These are phyloP conservation scores for Zoroaster sp. DNA, from an alignment of 53 echinoderm and acorn worm species.

Conservation along the genomic window DNA sequence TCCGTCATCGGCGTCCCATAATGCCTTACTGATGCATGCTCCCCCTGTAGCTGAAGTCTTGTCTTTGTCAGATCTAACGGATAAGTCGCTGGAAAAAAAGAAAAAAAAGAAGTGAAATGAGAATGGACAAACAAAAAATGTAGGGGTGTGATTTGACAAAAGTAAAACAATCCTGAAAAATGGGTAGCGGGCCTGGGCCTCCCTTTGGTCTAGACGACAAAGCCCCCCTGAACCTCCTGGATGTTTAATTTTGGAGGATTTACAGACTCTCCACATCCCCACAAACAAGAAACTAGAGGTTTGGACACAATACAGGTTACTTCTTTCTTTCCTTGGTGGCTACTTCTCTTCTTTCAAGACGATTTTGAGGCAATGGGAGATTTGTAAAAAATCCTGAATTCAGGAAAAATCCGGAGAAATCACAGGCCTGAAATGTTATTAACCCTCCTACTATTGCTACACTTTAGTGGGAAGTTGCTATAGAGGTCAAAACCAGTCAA, in stretches of 20 bases:
- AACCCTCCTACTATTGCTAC: too few relatives aligned
- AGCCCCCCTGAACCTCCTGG: background rate
- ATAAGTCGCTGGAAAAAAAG: slow-evolving; percentile 73
- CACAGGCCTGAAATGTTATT: too few relatives aligned
- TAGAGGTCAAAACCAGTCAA: too few relatives aligned
- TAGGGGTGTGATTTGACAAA: background rate
- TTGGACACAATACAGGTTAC: too few relatives aligned
- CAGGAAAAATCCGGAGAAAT: too few relatives aligned
- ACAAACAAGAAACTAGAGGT: too few relatives aligned
- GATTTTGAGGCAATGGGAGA: too few relatives aligned
- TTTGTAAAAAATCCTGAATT: too few relatives aligned
- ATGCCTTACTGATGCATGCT: slow-evolving; percentile 77
- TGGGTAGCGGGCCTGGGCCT: background rate
- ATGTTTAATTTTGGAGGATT: background rate
- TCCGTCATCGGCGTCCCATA: slow-evolving; percentile 40
- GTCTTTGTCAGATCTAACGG: slow-evolving; percentile 96
- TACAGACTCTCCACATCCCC: background rate
- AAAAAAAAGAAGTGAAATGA: background rate
- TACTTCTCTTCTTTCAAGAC: too few relatives aligned
- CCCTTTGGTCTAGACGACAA: background rate
- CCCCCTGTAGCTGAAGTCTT: slow-evolving; percentile 93
- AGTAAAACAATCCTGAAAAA: background rate
- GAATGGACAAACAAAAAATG: background rate
- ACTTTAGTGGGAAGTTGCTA: too few relatives aligned
- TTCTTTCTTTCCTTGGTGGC: too few relatives aligned